Evolutionary conservation across 2,888 invertebrate genomes (phyloP).

Genomic region (Dryococelus australis): DNA sequence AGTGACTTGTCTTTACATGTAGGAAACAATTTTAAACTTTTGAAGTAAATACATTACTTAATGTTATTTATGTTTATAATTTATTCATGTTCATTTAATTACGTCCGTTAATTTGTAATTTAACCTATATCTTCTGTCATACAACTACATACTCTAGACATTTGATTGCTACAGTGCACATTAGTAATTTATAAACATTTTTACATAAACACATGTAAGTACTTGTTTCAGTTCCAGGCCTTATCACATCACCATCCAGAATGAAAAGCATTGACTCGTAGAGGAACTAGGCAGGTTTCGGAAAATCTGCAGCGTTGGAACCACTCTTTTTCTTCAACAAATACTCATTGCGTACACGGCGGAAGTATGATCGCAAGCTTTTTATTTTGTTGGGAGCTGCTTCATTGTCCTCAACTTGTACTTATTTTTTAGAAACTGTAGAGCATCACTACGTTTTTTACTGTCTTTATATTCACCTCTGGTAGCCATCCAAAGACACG

Average conservation of each 20-base stretch:
- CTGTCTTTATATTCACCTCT: not conserved
- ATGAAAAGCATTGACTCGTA: not conserved
- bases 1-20: too few species aligned
- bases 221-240: not conserved
- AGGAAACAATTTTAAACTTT: too few species aligned
- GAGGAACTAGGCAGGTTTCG: not conserved
- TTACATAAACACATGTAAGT: too few species aligned
- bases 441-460: not conserved
- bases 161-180: too few species aligned
- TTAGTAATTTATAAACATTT: too few species aligned
- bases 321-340: not conserved
- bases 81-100: too few species aligned
- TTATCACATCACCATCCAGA: not conserved
- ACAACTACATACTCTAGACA: too few species aligned
- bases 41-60: not conserved
- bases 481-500: not conserved
- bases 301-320: not conserved
- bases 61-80: too few species aligned
- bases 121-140: too few species aligned
- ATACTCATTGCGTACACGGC: slow-evolving; percentile 2
- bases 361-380: not conserved
- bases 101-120: too few species aligned
- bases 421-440: not conserved
- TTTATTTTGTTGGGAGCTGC: not conserved
- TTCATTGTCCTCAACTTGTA: not conserved